Conservation (phyloP, 2,888 invertebrate species). For the Tuberolachnus salignus region DNA sequence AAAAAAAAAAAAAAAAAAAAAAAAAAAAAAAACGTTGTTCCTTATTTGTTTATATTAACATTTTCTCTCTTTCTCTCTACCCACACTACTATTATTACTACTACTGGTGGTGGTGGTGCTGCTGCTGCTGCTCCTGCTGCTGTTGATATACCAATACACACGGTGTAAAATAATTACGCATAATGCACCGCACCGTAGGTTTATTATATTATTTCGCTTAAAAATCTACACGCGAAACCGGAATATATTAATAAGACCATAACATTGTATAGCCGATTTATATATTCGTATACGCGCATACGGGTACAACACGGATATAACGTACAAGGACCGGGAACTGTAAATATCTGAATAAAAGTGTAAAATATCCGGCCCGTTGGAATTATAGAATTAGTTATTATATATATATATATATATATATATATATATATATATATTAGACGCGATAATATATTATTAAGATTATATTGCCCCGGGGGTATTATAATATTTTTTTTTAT, state of each 20-base stretch:
- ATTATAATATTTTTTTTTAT: too few species aligned
- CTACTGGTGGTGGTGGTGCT: too few species aligned
- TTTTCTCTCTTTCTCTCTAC: slow-evolving; percentile 6
- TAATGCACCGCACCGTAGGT: background rate
- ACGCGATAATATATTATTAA: too few species aligned
- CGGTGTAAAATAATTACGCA: background rate
- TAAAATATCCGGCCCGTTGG: slow-evolving; percentile 1
- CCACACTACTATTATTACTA: too few species aligned
- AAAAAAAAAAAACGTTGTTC: slow-evolving; percentile 9
- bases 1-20: too few species aligned
- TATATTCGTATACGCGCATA: background rate
- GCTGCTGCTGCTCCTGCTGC: too few species aligned
- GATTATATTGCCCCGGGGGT: too few species aligned
- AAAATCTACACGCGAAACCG: slow-evolving; percentile 21
- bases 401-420: background rate
- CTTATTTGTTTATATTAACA: slow-evolving; percentile 40
- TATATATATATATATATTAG: background rate
- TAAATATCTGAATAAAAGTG: slow-evolving; percentile 15
- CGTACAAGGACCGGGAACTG: background rate
- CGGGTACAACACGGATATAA: background rate
- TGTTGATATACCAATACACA: too few species aligned
- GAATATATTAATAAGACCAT: slow-evolving; percentile 21
- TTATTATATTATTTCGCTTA: slow-evolving; percentile 11
- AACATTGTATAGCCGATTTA: too few species aligned
- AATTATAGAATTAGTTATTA: too few species aligned